A percentile compares a stretch with the other conserved stretches of the same genome.
phyloP scores from a whole-genome alignment of 92 coral and sea anemone species.

The Umimayanthus kanabou region DNA sequence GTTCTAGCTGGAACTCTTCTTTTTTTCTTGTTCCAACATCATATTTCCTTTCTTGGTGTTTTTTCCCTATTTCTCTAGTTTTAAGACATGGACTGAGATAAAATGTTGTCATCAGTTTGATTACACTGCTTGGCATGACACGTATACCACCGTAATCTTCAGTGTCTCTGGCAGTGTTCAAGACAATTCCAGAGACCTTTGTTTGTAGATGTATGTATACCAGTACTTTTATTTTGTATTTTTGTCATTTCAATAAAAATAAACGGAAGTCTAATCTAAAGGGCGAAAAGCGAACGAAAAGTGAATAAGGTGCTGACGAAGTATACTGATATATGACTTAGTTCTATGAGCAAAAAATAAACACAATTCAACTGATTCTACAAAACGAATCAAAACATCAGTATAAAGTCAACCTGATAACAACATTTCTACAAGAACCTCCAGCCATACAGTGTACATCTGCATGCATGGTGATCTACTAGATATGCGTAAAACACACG shows the following conservation, averaged over 20 bases:
- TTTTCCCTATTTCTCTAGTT: background rate
- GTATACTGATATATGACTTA: background rate
- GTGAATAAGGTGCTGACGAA: background rate
- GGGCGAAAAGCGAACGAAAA: background rate
- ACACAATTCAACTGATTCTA: background rate
- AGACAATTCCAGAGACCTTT: no score
- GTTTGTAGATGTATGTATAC: no score
- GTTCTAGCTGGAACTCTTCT: background rate
- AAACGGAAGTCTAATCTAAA: background rate
- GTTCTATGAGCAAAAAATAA: background rate
- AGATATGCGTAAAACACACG: background rate
- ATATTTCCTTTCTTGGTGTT: background rate
- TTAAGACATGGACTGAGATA: no score
- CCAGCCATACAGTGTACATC: background rate
- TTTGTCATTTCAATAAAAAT: background rate
- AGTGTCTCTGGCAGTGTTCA: no score
- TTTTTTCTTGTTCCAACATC: no score
- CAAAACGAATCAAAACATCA: no score
- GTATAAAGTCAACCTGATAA: background rate
- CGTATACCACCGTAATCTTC: no score
- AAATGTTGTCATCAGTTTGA: no score
- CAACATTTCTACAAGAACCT: background rate
- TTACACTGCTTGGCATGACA: no score
- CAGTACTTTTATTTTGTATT: no score
- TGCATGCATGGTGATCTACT: background rate